A percentile compares a stretch with the other conserved stretches of the same genome.
Evolutionary conservation across 1,140 invertebrate species (phyloP).

Genomic region (Antheraea pernyi): DNA sequence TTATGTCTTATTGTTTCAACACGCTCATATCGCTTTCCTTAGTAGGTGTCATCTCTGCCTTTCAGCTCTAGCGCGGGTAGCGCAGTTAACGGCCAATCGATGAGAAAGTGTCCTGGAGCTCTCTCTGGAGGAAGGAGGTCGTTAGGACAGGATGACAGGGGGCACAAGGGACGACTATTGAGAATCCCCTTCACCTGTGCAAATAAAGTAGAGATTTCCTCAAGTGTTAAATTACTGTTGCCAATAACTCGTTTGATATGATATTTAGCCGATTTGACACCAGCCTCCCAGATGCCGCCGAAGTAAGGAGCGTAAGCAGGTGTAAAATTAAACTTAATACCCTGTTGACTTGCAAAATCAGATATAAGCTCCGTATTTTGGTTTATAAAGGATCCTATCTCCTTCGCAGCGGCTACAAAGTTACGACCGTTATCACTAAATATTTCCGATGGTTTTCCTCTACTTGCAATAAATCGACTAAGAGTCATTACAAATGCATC

Average conservation of each 20-base stretch:
- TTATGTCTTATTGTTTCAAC: no score
- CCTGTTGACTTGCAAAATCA: constrained; percentile 6
- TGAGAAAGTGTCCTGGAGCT: constrained; percentile 14
- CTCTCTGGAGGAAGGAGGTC: constrained; percentile 14
- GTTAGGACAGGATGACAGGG: constrained; percentile 3
- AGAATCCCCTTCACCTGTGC: constrained; percentile 35
- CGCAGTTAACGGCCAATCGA: constrained; percentile 8
- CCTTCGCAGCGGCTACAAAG: constrained; percentile 19
- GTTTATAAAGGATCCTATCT: constrained; percentile 14
- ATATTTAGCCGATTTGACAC: no score
- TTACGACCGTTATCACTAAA: constrained; percentile 23
- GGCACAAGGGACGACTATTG: constrained; percentile 23
- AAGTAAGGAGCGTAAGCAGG: no score
- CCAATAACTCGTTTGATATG: no score
- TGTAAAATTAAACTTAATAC: no score
- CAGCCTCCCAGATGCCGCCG: no score
- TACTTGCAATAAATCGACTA: constrained; percentile 31
- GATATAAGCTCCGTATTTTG: neutral
- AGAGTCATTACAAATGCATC: constrained; percentile 29
- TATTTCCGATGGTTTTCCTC: constrained; percentile 29
- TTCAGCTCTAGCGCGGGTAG: constrained; percentile 4
- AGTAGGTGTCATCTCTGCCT: neutral
- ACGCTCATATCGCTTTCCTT: constrained; percentile 13
- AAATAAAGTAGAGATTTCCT: constrained; percentile 34
- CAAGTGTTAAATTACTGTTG: no score